These are phyloP conservation scores for Hepsetus odoe DNA, from an alignment of 2,113 vertebrate species.

Conservation along the genomic window DNA sequence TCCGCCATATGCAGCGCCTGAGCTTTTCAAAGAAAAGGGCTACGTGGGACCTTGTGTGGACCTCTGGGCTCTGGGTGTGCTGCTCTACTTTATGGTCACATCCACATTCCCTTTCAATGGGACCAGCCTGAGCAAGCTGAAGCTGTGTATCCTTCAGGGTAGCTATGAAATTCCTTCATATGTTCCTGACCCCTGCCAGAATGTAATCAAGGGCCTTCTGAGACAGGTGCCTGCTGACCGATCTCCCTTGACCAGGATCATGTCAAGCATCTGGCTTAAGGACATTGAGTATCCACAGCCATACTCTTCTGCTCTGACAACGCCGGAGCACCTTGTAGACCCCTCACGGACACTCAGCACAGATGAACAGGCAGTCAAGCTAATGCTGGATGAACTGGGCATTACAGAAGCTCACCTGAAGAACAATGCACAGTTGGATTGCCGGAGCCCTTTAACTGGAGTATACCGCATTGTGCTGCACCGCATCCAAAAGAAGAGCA, in stretches of 20 bases:
- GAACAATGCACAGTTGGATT: constrained; percentile 59
- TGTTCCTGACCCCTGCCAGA: constrained; percentile 63
- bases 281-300: constrained; percentile 64
- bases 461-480: constrained; percentile 72
- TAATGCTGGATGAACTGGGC: constrained; percentile 66
- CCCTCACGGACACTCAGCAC: constrained; percentile 48
- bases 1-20: constrained; percentile 74
- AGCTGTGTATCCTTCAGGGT: constrained; percentile 69
- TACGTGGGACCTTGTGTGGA: constrained; percentile 69
- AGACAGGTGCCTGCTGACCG: constrained; percentile 64
- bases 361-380: constrained; percentile 67
- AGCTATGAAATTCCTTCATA: constrained; percentile 68
- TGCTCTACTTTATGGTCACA: constrained; percentile 78
- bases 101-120: constrained; percentile 73
- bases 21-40: constrained; percentile 70
- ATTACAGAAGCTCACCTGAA: constrained; percentile 66
- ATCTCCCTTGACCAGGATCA: constrained; percentile 57
- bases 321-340: constrained; percentile 62
- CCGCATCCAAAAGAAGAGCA: constrained; percentile 65
- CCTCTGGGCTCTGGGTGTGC: constrained; percentile 75
- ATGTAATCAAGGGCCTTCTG: constrained; percentile 69
- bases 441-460: constrained; percentile 69
- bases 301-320: constrained; percentile 47
- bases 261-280: constrained; percentile 67
- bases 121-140: constrained; percentile 62